Conservation (phyloP, 2,797 vertebrate species). For the Danio albolineatus region DNA sequence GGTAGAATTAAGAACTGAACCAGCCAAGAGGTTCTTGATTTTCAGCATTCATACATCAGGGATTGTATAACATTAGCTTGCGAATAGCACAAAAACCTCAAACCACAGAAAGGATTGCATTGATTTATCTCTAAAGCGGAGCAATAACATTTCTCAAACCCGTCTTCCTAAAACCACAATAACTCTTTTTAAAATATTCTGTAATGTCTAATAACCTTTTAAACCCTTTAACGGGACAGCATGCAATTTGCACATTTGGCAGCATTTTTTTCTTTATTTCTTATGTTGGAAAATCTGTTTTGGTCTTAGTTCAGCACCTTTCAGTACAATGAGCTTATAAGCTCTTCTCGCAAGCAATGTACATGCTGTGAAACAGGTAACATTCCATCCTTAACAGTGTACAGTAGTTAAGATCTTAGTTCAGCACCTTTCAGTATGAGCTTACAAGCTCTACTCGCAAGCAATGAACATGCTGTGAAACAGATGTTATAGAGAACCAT, state of each 20-base stretch:
- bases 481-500: too few species aligned
- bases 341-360: not conserved
- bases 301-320: not conserved
- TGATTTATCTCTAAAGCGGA: constrained; percentile 2
- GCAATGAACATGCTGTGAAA: too few species aligned
- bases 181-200: not conserved
- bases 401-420: not conserved
- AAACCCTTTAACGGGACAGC: not conserved
- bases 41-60: not conserved
- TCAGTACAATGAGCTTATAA: not conserved
- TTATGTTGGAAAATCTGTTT: not conserved
- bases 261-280: not conserved
- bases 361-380: not conserved
- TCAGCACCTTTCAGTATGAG: too few species aligned
- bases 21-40: not conserved
- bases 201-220: not conserved
- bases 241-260: not conserved
- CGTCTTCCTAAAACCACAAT: not conserved
- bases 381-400: not conserved
- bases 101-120: not conserved
- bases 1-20: constrained; percentile 16
- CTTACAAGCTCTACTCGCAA: too few species aligned
- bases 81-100: not conserved
- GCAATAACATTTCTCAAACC: not conserved
- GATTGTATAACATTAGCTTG: not conserved